Base-by-base conservation (phyloP, 1,140 invertebrate genomes). In the Ceratosolen fusciceps region DNA sequence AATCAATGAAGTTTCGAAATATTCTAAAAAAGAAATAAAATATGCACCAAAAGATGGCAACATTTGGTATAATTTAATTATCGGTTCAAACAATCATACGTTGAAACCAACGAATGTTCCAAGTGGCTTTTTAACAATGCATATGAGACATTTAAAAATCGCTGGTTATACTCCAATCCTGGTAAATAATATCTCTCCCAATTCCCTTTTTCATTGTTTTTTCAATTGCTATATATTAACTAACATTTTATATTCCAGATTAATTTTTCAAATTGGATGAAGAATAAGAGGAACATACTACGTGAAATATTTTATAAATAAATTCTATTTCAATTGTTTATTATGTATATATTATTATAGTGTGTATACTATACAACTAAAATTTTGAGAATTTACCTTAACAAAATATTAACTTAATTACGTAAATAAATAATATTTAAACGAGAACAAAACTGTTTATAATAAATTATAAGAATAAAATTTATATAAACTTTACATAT, bases 91-190 rank as follows among this genome's bases (percentile, higher is more conserved):
- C 12, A 16, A 54, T 19, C 84, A 85, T 4, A 84, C 92, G n/a
- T 80, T 85, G 5, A 84, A 88, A 26, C 1, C 2, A 24, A 89
- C 86, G 12, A 52, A 83, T 9, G 73, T 82, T 24, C 85, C 85
- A 9, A 85, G 87, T 7, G 93, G 93, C 16, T 73, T 86, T 29
- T 77, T 90, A 24, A 81, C 84, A 21, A 87, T 90, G 85, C 93
- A 93, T 85, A 43, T 92, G 2, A 89, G 91, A 52, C 93, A 93
- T 72, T 85, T 94, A 2, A 76, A 87, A 75, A 84, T 88, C 79
- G 83, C 94, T 68, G 93, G 93, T 68, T 94, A 93, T 81, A 90
- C 83, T 62, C 90, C 92, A 2, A 81, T 93, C 77, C 52, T 91
- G 81, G 93, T 94, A 89, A 91, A 88, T 90, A 37, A 37, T 26